phyloP scores from a whole-genome alignment of 2,888 invertebrate genomes.

The Sussaba pulchella region DNA sequence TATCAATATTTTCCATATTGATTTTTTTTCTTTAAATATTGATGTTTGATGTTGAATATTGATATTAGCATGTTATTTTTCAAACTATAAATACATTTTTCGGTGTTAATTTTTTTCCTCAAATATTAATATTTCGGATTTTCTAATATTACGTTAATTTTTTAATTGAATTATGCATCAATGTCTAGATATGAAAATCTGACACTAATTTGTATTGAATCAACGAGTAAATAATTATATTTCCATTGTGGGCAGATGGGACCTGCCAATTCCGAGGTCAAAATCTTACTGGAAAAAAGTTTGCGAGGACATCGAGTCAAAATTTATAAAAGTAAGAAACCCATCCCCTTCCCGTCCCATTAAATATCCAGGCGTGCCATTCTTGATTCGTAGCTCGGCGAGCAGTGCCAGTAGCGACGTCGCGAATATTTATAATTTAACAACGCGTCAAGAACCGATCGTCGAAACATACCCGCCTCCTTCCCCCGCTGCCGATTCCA shows the following conservation, averaged over 20 bases:
- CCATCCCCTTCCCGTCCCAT: slow-evolving; percentile 60
- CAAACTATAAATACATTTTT: neutral
- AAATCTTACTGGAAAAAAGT: slow-evolving; percentile 76
- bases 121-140: neutral
- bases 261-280: slow-evolving; percentile 72
- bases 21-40: no score
- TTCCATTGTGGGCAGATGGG: slow-evolving; percentile 73
- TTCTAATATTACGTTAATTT: no score
- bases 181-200: no score
- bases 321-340: slow-evolving; percentile 76
- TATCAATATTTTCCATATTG: no score
- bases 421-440: slow-evolving; percentile 37
- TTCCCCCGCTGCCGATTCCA: slow-evolving; percentile 45
- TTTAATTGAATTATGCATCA: no score
- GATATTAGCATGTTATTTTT: no score
- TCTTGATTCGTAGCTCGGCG: slow-evolving; percentile 41
- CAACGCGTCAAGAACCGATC: slow-evolving; percentile 57
- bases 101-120: neutral
- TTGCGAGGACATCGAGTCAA: slow-evolving; percentile 73
- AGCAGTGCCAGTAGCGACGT: slow-evolving; percentile 48
- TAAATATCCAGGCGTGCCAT: slow-evolving; percentile 32
- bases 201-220: neutral
- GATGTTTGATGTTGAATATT: no score
- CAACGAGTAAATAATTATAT: neutral
- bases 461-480: slow-evolving; percentile 63